Base-by-base conservation (phyloP, 2,888 invertebrate species). In the Tachina lurida region DNA sequence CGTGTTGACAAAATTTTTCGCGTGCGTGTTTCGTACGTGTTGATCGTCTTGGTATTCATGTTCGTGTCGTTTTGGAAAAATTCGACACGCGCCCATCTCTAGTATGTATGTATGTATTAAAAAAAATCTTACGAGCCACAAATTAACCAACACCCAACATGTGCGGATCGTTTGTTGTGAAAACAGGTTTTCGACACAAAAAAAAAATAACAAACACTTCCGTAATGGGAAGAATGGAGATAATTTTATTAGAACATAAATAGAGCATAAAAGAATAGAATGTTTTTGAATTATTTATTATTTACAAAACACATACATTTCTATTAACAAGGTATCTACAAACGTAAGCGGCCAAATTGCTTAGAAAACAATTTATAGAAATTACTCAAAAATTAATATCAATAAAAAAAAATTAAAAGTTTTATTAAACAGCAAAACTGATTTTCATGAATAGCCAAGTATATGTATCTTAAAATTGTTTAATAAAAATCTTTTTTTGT, bases 181-280 rank as follows among this genome's bases (percentile, higher is more conserved):
- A 82, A 82, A 75, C 75, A 22, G 47, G 75, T 76, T 82, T 82
- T 47, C n/a, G 12, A 17, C 17, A 54, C n/a, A 15, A 65, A 31
- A 54, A 45, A 56, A 31, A n/a, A 62, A 47, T 49, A 58, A 31
- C 19, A 54, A 31, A 63, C 49, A 70, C 70, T 76, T 76, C 75
- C 75, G 82, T 70, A 68, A 56, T 68, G 71, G 41, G 56, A 63
- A 56, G 15, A 41, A 54, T 73, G 47, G n/a, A 68, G n/a, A 47
- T 15, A 56, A 49, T 62, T 68, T 62, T 54, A 60, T 74, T 74
- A 60, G 54, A 70, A 12, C 41, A 41, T 54, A 70, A 15, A 81
- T 58, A 19, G 52, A 54, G 31, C 17, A 56, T 39, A 74, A 12
- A 49, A 41, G 56, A 41, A 54, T 49, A 17, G 45, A 31, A 54